Evolutionary conservation across 2,888 invertebrate genomes (phyloP), one percentile per base, ranked within the genome.

Genomic region (Tigriopus californicus): DNA sequence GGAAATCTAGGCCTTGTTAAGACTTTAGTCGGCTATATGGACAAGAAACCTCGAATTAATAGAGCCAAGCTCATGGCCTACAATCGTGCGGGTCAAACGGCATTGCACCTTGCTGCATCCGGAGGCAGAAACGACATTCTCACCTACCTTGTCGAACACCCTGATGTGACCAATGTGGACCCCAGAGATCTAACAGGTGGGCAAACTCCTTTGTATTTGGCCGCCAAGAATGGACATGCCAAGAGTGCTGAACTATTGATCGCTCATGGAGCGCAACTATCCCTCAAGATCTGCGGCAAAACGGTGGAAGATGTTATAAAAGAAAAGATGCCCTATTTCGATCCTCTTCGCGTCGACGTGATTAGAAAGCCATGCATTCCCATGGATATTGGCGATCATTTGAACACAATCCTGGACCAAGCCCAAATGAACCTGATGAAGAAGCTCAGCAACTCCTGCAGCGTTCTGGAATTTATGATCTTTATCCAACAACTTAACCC

Each of bases 161-260:
- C 22, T 18, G 15, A 56, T 24, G 2, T 18, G 12, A 24, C 41
- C 46, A 24, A 58, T 15, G 15, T 58, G 11, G 47, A 52, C 22
- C 20, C 41, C 10, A 52, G 52, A 49, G 59, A 59, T 52, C 20
- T 44, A 6, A 13, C 18, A 12, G 59, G 59, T 18, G 25, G 59
- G 41, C 18, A 41, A n/a, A 59, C 59, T 18, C 59, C 59, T 20
- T 41, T 59, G 13, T 51, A 59, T 41, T 13, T 59, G n/a, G 42
- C 59, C 20, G 59, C 40, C 40, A 52, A 15, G 11, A 56, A 18
- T 15, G 42, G 42, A 24, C 15, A 56, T 42, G 12, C 44, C 15
- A 44, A 56, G 22, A 22, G 13, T 10, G 56, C 42, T 2, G 22
- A 22, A 49, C 6, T 49, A 12, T 22, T 49, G 3, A 13, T 49